Percentiles rank a stretch among this genome's conserved stretches.
These are phyloP conservation scores for Pinctada fucata DNA, from an alignment of 2,888 invertebrate genomes.

Conservation along the genomic window DNA sequence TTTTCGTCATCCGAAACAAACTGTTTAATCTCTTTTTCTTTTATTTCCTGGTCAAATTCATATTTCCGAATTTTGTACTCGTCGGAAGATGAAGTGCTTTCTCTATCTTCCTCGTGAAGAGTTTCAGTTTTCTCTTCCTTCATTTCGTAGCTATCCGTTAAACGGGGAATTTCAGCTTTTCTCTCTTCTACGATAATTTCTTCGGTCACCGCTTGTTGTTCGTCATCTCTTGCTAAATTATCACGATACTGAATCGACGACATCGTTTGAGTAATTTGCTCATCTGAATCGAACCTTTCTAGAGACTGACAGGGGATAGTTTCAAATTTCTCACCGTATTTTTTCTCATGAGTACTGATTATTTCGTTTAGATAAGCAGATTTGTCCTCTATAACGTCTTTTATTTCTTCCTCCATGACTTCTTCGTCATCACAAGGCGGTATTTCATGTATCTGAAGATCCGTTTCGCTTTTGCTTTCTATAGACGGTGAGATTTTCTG, in stretches of 20 bases:
- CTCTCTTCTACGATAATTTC: background rate
- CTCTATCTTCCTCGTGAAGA: conserved; percentile 31
- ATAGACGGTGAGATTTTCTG: conserved; percentile 14
- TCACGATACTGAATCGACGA: background rate
- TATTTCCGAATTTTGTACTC: conserved; percentile 36
- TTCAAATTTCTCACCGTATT: background rate
- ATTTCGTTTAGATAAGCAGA: background rate
- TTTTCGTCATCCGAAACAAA: background rate
- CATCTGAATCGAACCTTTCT: background rate
- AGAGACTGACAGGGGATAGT: background rate
- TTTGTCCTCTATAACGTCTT: background rate
- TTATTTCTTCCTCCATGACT: background rate
- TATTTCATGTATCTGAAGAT: background rate
- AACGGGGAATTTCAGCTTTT: background rate
- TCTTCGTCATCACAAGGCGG: conserved; percentile 13
- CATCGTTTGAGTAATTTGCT: background rate
- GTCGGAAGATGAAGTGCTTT: conserved; percentile 25
- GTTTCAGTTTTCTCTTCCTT: conserved; percentile 21
- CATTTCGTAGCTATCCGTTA: conserved; percentile 13
- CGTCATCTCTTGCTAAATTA: background rate
- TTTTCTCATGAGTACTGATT: background rate
- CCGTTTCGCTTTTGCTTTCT: background rate
- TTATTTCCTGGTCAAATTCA: conserved; percentile 37
- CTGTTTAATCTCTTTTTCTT: conserved; percentile 29
- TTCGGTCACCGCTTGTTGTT: background rate